Percentiles rank a stretch among this genome's conserved stretches.
These are phyloP conservation scores for Berghia stephanieae DNA, from an alignment of 1,140 invertebrate genomes.

Conservation along the genomic window DNA sequence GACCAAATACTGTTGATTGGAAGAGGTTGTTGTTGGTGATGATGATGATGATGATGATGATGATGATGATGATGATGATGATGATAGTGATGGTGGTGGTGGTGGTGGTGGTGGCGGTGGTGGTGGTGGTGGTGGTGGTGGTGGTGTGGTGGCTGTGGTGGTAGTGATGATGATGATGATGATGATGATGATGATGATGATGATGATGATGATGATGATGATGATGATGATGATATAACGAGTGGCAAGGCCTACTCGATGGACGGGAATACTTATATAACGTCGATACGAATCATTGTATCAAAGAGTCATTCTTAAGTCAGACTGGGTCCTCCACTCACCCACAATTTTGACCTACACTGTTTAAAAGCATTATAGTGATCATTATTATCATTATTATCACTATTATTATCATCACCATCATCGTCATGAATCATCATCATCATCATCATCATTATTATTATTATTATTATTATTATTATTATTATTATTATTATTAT, in stretches of 20 bases:
- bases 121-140: neutral
- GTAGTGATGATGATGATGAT: conserved; percentile 1
- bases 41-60: neutral
- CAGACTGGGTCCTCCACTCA: no score
- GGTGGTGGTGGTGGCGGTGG: neutral
- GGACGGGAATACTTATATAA: no score
- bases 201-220: conserved; percentile 23
- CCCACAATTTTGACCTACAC: no score
- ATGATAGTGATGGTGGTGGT: conserved; percentile 22
- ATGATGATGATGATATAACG: conserved; percentile 18
- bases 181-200: neutral
- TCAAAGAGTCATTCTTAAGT: no score
- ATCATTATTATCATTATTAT: no score
- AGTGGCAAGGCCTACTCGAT: no score
- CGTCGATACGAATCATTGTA: no score
- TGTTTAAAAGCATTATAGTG: no score
- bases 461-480: neutral
- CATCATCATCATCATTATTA: neutral
- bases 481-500: no score
- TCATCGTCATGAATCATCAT: neutral
- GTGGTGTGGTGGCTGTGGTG: neutral
- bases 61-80: conserved; percentile 32
- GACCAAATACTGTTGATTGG: no score
- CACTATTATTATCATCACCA: no score
- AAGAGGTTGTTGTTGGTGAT: no score